Conservation (phyloP, 2,113 vertebrate species). For the Equus przewalskii region DNA sequence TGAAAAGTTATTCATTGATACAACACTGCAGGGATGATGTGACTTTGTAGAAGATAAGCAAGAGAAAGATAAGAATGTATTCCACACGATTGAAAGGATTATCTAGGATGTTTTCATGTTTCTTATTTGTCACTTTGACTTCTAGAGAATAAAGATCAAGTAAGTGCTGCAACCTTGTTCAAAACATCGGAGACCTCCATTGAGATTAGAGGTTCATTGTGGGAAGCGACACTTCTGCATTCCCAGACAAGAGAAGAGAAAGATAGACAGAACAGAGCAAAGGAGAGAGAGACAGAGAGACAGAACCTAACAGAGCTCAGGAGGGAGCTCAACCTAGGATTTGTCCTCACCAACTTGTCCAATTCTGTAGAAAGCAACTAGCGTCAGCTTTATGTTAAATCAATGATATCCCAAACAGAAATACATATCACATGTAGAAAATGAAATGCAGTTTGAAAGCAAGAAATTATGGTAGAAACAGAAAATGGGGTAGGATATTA, state of each 20-base stretch:
- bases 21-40: background rate
- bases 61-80: background rate
- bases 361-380: background rate
- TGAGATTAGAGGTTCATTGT: background rate
- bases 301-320: background rate
- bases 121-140: conserved; percentile 7
- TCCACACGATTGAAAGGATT: background rate
- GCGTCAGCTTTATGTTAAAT: conserved; percentile 14
- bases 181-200: background rate
- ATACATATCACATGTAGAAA: conserved; percentile 13
- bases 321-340: background rate
- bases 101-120: background rate
- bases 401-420: background rate
- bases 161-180: background rate
- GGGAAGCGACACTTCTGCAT: background rate
- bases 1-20: background rate
- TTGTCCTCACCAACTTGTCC: background rate
- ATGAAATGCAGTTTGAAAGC: conserved; percentile 18
- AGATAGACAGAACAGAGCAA: background rate
- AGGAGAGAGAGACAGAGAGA: background rate
- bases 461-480: conserved; percentile 24
- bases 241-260: background rate
- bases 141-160: background rate
- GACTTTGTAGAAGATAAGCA: conserved; percentile 28
- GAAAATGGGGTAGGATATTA: background rate